Percentiles rank a stretch among this genome's conserved stretches.
Conservation (phyloP, 2,888 invertebrate genomes). For the Diogma glabrata region DNA sequence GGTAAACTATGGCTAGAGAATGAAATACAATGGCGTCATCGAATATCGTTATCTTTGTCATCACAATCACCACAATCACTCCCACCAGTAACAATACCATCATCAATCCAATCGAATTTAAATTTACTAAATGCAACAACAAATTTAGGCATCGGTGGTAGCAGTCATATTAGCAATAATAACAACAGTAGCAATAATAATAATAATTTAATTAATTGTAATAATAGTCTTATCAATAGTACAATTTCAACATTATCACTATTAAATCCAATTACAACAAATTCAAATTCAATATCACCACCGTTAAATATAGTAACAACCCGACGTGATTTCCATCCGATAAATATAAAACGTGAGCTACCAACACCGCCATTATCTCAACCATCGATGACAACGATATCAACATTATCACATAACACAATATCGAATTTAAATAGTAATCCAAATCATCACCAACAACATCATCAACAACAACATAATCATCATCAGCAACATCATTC, state of each 20-base stretch:
- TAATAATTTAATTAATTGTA: conserved; percentile 4
- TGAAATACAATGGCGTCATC: conserved; percentile 19
- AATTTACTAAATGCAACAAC: conserved; percentile 4
- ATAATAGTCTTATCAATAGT: conserved; percentile 5
- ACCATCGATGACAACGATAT: conserved; percentile 16
- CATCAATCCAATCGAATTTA: background rate
- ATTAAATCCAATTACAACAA: conserved; percentile 4
- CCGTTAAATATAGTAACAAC: conserved; percentile 10
- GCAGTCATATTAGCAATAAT: conserved; percentile 2
- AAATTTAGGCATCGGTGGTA: conserved; percentile 5
- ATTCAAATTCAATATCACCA: conserved; percentile 14
- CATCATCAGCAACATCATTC: conserved; percentile 6
- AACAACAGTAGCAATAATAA: conserved; percentile 4
- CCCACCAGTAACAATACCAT: conserved; percentile 3
- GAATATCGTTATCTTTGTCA: conserved; percentile 13
- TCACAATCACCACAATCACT: background rate
- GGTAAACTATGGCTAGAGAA: conserved; percentile 17
- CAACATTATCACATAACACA: conserved; percentile 14
- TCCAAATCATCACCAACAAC: conserved; percentile 15
- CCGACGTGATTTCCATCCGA: conserved; percentile 4
- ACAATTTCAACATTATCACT: no score
- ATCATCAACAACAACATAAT: conserved; percentile 11
- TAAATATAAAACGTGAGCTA: conserved; percentile 3
- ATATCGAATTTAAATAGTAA: conserved; percentile 10
- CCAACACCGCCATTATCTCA: conserved; percentile 16